These are phyloP conservation scores for Plectrocnemia conspersa DNA, from an alignment of 1,140 invertebrate genomes.

Conservation along the genomic window DNA sequence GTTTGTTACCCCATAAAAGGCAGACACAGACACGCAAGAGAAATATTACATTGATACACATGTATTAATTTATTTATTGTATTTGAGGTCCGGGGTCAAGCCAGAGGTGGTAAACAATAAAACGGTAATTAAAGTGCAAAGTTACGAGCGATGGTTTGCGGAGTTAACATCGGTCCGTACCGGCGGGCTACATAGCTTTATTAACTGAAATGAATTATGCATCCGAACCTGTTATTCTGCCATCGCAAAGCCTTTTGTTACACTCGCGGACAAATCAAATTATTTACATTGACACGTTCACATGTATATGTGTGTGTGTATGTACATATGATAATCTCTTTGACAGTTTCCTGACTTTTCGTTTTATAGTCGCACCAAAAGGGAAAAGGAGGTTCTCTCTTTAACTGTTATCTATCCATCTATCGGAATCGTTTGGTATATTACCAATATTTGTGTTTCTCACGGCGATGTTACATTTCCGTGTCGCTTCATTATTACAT, in stretches of 20 bases:
- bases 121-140: constrained; percentile 30
- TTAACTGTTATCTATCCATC: no score
- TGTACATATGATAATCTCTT: no score
- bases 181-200: constrained; percentile 12
- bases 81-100: constrained; percentile 26
- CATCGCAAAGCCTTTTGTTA: constrained; percentile 4
- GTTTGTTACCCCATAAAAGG: constrained; percentile 11
- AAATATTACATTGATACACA: constrained; percentile 23
- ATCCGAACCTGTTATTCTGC: neutral
- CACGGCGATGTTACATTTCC: constrained; percentile 30
- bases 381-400: no score
- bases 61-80: constrained; percentile 31
- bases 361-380: no score
- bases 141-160: constrained; percentile 23
- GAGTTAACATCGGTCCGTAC: no score
- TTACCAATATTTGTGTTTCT: constrained; percentile 35
- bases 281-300: constrained; percentile 8
- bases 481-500: constrained; percentile 31
- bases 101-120: constrained; percentile 32
- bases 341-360: no score
- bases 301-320: neutral
- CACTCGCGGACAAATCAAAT: constrained; percentile 15
- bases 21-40: neutral
- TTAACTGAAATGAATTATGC: constrained; percentile 20
- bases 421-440: constrained; percentile 29